These are phyloP conservation scores for Rousettus madagascariensis DNA, from an alignment of 2,797 vertebrate species.

Conservation along the genomic window DNA sequence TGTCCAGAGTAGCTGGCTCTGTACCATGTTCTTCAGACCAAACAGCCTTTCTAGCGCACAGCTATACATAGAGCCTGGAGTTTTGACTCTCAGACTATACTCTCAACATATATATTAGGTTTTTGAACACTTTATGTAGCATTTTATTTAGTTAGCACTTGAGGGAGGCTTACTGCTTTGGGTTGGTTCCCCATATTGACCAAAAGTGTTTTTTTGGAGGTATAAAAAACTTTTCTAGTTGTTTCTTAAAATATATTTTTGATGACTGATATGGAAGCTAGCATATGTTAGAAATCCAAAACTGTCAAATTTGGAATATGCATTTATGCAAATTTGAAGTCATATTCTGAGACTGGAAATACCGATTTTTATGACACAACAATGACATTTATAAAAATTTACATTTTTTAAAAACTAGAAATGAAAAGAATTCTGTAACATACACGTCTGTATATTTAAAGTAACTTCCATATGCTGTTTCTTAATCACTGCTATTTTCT, in stretches of 20 bases:
- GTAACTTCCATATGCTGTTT: conserved; percentile 28
- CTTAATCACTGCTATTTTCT: conserved; percentile 42
- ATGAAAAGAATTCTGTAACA: conserved; percentile 24
- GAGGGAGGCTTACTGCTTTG: background rate
- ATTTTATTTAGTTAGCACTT: conserved; percentile 12
- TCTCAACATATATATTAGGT: background rate
- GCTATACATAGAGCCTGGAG: background rate
- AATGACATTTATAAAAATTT: conserved; percentile 64
- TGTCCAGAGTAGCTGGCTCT: background rate
- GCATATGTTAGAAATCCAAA: conserved; percentile 68
- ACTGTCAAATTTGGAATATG: conserved; percentile 44
- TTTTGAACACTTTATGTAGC: background rate
- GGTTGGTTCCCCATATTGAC: background rate
- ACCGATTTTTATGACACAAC: conserved; percentile 51
- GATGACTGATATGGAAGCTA: conserved; percentile 38
- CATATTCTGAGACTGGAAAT: conserved; percentile 55
- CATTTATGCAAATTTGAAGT: conserved; percentile 66
- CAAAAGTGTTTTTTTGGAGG: background rate
- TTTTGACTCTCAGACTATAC: background rate
- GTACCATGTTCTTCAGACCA: background rate
- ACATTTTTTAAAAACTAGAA: conserved; percentile 54
- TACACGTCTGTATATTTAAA: conserved; percentile 39
- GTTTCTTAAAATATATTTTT: conserved; percentile 61
- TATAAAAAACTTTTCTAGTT: conserved; percentile 50
- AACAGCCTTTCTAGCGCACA: background rate